Percentiles rank a stretch among this genome's conserved stretches.
Evolutionary conservation across 2,888 invertebrate species (phyloP).

Genomic region (Drosophila neutralis): DNA sequence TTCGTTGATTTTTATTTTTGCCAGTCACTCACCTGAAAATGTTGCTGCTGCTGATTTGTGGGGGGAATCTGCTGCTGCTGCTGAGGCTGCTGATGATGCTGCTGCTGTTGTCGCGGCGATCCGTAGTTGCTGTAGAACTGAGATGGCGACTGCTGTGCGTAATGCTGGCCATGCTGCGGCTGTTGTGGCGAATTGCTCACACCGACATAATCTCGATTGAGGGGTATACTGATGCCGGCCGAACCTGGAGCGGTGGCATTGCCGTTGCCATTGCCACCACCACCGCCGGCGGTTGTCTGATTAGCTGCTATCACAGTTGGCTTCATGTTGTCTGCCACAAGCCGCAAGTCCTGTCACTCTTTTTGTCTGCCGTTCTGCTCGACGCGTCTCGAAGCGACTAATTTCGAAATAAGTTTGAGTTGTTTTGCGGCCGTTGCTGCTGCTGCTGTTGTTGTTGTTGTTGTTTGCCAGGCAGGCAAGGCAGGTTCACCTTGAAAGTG

Average conservation of each 20-base stretch:
- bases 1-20: constrained; percentile 15
- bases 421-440: constrained; percentile 39
- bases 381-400: constrained; percentile 43
- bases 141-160: constrained; percentile 43
- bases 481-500: constrained; percentile 69
- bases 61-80: constrained; percentile 68
- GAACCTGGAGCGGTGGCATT: constrained; percentile 37
- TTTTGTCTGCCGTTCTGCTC: constrained; percentile 30
- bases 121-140: constrained; percentile 57
- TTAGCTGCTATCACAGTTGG: constrained; percentile 83
- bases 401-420: constrained; percentile 56
- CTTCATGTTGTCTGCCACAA: constrained; percentile 71
- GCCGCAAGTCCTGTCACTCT: constrained; percentile 39
- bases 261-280: constrained; percentile 40
- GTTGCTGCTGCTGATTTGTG: constrained; percentile 66
- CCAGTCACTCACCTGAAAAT: constrained; percentile 73
- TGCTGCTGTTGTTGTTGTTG: constrained; percentile 22
- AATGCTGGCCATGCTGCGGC: constrained; percentile 47
- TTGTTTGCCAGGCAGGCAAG: constrained; percentile 41
- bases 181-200: constrained; percentile 57
- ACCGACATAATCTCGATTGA: constrained; percentile 71
- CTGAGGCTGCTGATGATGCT: constrained; percentile 32
- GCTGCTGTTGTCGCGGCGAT: constrained; percentile 62
- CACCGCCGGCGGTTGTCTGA: constrained; percentile 51
- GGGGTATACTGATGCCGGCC: constrained; percentile 77